phyloP scores from a whole-genome alignment of 2,113 vertebrate species.

The Neodon shergylaensis region DNA sequence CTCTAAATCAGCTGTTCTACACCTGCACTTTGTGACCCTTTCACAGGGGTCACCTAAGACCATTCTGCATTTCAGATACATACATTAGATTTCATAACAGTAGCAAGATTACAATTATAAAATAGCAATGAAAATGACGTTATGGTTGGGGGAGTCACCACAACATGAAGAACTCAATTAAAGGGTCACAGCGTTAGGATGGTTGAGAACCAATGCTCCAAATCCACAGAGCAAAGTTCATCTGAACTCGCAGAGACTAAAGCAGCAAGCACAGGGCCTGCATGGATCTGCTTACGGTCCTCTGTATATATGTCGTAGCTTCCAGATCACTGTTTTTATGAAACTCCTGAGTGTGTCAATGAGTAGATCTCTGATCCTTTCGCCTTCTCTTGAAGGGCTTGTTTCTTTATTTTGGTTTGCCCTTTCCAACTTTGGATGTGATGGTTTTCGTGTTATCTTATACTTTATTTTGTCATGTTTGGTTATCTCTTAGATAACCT shows the following conservation, averaged over 20 bases:
- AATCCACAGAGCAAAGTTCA: not conserved
- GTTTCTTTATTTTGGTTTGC: not conserved
- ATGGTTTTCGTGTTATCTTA: not conserved
- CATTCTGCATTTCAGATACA: no score
- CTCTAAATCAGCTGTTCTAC: no score
- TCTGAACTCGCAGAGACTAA: not conserved
- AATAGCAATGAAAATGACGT: not conserved
- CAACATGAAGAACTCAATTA: not conserved
- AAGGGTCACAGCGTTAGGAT: not conserved
- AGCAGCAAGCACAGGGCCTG: not conserved
- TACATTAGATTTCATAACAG: no score
- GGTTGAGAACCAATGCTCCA: not conserved
- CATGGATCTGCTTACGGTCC: not conserved
- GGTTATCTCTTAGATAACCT: not conserved
- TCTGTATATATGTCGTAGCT: fast-evolving
- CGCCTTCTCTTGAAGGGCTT: not conserved
- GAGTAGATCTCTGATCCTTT: not conserved
- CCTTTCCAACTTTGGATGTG: not conserved
- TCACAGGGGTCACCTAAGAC: no score
- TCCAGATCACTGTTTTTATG: not conserved
- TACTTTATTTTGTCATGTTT: not conserved
- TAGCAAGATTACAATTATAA: no score
- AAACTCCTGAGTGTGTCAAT: not conserved
- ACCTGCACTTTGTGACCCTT: no score
- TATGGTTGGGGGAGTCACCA: not conserved